These are phyloP conservation scores for Lamprotornis superbus DNA, from an alignment of 2,113 vertebrate species.

Conservation along the genomic window DNA sequence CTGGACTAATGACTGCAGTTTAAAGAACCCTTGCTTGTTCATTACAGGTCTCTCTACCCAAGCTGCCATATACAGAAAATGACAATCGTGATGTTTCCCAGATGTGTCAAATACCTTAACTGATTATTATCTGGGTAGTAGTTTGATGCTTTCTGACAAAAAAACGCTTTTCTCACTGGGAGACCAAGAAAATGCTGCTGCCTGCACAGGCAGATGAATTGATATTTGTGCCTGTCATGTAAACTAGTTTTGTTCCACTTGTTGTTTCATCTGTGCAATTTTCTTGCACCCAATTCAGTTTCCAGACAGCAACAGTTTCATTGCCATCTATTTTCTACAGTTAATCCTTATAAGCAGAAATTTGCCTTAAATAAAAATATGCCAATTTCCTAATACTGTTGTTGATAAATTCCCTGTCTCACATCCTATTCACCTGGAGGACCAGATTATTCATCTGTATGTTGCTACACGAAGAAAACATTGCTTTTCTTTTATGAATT, in stretches of 20 bases:
- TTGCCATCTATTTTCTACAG: background rate
- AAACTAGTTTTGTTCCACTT: background rate
- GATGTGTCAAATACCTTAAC: background rate
- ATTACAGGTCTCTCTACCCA: background rate
- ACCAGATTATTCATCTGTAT: background rate
- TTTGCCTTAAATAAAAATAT: background rate
- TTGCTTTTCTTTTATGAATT: background rate
- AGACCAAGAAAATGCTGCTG: background rate
- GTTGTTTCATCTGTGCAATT: background rate
- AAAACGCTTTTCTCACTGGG: background rate
- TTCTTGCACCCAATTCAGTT: background rate
- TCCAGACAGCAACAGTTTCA: background rate
- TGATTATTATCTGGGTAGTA: background rate
- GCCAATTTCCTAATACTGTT: background rate
- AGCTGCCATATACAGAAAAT: background rate
- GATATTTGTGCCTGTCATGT: background rate
- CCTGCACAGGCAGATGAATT: background rate
- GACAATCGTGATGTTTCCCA: background rate
- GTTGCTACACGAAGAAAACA: background rate
- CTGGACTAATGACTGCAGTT: background rate
- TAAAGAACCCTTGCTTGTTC: background rate
- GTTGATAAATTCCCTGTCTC: background rate
- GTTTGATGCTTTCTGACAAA: background rate
- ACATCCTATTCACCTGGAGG: background rate
- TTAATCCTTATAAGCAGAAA: background rate